phyloP scores from a whole-genome alignment of 2,888 invertebrate species.

The Mystacides longicornis region DNA sequence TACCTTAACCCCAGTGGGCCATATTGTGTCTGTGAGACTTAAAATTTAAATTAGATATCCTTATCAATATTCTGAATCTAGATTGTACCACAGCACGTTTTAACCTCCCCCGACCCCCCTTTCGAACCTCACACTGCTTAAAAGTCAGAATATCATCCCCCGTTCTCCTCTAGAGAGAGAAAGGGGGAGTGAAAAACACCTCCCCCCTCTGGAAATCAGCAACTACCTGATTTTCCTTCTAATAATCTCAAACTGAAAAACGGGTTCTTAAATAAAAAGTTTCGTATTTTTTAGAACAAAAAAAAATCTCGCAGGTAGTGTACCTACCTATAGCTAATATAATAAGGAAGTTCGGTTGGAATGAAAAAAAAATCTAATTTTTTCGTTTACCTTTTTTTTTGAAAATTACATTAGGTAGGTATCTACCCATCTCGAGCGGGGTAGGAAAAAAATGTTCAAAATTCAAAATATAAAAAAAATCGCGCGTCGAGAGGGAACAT shows the following conservation, averaged over 20 bases:
- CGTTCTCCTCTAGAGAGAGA: too few species aligned
- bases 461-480: too few species aligned
- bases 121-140: too few species aligned
- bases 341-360: neutral
- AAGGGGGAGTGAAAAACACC: too few species aligned
- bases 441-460: too few species aligned
- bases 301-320: too few species aligned
- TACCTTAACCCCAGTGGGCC: constrained; percentile 9
- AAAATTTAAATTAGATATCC: constrained; percentile 22
- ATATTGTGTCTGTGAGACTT: constrained; percentile 15
- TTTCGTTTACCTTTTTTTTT: neutral
- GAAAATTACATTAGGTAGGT: too few species aligned
- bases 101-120: neutral
- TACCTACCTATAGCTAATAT: too few species aligned
- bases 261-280: neutral
- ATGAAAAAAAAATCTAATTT: neutral
- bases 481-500: too few species aligned
- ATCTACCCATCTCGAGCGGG: too few species aligned
- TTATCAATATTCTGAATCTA: constrained; percentile 20
- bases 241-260: neutral
- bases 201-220: constrained; percentile 1
- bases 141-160: too few species aligned
- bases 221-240: constrained; percentile 12
- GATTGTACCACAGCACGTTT: constrained; percentile 14
- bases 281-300: neutral